These are phyloP conservation scores for Neomorphus geoffroyi DNA, from an alignment of 2,797 vertebrate species.

Conservation along the genomic window DNA sequence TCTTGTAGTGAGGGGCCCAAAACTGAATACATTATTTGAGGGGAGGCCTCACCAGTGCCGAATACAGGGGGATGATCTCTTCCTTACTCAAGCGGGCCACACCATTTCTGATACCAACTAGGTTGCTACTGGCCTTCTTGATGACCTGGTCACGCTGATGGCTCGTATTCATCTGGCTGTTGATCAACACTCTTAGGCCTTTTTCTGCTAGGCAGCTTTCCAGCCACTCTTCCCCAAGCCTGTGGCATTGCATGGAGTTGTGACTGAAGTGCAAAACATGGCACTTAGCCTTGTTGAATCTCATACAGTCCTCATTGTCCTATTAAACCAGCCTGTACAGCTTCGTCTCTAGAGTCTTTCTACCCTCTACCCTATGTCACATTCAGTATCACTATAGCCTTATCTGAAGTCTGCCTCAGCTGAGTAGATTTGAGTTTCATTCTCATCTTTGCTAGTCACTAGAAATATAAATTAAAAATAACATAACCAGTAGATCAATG, in stretches of 20 bases:
- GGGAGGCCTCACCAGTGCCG: background rate
- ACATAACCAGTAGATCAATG: background rate
- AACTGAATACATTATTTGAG: too few species aligned
- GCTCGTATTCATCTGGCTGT: too few species aligned
- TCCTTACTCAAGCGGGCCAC: background rate
- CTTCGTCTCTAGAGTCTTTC: too few species aligned
- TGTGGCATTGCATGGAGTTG: background rate
- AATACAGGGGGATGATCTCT: background rate
- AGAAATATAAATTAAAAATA: background rate
- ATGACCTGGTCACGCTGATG: too few species aligned
- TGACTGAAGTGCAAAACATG: fast-evolving
- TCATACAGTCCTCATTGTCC: fast-evolving
- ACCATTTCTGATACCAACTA: background rate
- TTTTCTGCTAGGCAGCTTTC: too few species aligned
- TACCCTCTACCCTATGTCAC: background rate
- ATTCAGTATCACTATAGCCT: background rate
- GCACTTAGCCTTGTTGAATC: background rate
- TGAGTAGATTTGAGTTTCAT: background rate
- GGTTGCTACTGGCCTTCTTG: background rate
- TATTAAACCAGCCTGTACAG: fast-evolving
- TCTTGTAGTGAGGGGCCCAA: too few species aligned
- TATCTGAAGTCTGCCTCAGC: background rate
- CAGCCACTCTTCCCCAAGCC: too few species aligned
- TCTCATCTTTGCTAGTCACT: background rate
- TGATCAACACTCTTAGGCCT: too few species aligned